A percentile compares a stretch with the other conserved stretches of the same genome.
Conservation (phyloP, 2,888 invertebrate species). For the Pheosia tremula region DNA sequence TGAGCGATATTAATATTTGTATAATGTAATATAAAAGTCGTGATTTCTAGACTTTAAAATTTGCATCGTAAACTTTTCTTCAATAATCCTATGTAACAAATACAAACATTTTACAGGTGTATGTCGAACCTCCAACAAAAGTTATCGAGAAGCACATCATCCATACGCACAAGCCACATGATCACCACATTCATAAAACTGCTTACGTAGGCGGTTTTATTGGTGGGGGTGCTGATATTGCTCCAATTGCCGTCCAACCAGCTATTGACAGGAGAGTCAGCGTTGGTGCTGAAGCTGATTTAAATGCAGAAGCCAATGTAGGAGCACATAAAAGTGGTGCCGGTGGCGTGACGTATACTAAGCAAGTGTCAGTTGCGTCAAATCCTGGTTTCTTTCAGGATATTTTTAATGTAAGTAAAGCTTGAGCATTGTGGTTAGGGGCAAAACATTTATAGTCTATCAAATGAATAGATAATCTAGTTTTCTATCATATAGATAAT, state of each 20-base stretch:
- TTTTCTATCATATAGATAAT: too few relatives aligned
- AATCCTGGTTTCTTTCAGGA: constrained; percentile 83
- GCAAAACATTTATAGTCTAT: too few relatives aligned
- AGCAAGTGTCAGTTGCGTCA: constrained; percentile 57
- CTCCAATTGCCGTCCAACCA: constrained; percentile 41
- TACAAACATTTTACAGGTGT: constrained; percentile 53
- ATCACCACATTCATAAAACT: constrained; percentile 61
- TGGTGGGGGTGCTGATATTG: constrained; percentile 47
- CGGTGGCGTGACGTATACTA: constrained; percentile 54
- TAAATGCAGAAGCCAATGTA: constrained; percentile 28
- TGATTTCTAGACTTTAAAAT: too few relatives aligned
- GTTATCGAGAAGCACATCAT: constrained; percentile 60
- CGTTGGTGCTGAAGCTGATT: constrained; percentile 48
- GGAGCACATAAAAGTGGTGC: constrained; percentile 40
- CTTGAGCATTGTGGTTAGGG: too few relatives aligned
- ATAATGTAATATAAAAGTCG: too few relatives aligned
- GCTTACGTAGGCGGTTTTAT: constrained; percentile 65
- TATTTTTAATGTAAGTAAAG: constrained; percentile 86
- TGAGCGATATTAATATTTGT: too few relatives aligned
- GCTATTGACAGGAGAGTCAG: constrained; percentile 66
- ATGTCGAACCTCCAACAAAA: constrained; percentile 50
- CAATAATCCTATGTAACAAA: neutral
- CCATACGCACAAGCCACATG: constrained; percentile 63
- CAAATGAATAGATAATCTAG: too few relatives aligned
- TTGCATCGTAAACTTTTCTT: neutral